Evolutionary conservation across 2,797 vertebrate species (phyloP).

Genomic region (Etheostoma nigrum): DNA sequence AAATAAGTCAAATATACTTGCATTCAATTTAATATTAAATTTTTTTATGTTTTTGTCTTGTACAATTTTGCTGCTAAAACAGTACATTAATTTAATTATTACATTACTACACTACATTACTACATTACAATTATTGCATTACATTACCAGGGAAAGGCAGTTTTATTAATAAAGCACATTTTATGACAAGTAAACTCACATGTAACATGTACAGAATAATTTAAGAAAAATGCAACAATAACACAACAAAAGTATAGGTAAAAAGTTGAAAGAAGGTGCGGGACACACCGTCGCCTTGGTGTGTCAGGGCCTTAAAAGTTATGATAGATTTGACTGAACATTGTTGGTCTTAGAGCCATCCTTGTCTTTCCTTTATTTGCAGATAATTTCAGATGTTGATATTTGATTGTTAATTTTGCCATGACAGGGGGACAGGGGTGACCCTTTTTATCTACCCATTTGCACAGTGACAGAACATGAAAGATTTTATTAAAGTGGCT

Average conservation of each 20-base stretch:
- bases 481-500: neutral
- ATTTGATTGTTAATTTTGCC: too few relatives aligned
- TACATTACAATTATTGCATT: too few relatives aligned
- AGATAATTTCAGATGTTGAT: neutral
- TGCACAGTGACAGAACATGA: slow-evolving; percentile 1
- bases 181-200: neutral
- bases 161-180: neutral
- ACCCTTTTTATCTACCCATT: neutral
- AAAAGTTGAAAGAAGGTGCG: too few relatives aligned
- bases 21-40: too few relatives aligned
- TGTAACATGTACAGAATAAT: neutral
- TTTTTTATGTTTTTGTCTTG: neutral
- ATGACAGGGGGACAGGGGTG: too few relatives aligned
- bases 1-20: too few relatives aligned
- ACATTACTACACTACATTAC: too few relatives aligned
- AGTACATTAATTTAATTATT: neutral
- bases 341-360: neutral
- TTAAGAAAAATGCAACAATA: neutral
- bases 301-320: neutral
- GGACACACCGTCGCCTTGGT: too few relatives aligned
- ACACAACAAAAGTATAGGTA: too few relatives aligned
- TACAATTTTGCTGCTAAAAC: too few relatives aligned
- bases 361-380: slow-evolving; percentile 1
- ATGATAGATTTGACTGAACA: neutral
- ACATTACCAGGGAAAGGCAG: neutral